Evolutionary conservation across 2,113 vertebrate species (phyloP).

Genomic region (Crypturellus undulatus): DNA sequence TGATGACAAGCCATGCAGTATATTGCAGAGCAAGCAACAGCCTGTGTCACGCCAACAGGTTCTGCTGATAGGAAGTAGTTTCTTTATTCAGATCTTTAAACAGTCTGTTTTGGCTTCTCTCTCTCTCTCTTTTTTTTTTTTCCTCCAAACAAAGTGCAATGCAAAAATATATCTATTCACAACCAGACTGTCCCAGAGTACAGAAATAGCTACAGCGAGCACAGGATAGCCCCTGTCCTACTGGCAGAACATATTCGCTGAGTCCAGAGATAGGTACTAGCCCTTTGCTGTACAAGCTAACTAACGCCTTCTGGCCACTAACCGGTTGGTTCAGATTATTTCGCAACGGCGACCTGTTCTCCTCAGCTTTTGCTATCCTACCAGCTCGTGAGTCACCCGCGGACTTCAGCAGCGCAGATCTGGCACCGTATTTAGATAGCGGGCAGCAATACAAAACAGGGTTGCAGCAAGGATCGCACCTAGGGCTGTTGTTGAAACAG

Average conservation of each 20-base stretch:
- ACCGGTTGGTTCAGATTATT: accelerated
- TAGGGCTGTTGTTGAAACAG: neutral
- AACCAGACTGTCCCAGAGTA: neutral
- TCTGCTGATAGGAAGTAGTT: neutral
- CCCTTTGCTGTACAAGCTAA: neutral
- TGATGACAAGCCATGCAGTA: neutral
- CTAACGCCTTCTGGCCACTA: neutral
- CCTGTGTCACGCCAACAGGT: neutral
- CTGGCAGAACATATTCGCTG: accelerated
- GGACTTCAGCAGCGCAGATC: neutral
- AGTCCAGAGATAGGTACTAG: neutral
- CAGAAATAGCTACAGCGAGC: neutral
- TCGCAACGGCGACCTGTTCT: neutral
- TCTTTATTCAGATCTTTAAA: neutral
- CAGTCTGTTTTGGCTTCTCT: neutral
- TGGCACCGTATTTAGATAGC: neutral
- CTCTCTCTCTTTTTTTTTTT: too few relatives aligned
- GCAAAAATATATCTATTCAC: neutral
- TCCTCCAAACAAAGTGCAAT: neutral
- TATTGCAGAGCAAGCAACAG: neutral
- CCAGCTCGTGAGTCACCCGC: neutral
- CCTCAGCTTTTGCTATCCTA: neutral
- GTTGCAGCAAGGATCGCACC: neutral
- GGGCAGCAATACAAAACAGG: neutral
- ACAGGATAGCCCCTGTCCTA: accelerated